These are phyloP conservation scores for Amphipyra tragopoginis DNA, from an alignment of 2,888 invertebrate genomes.

Conservation along the genomic window DNA sequence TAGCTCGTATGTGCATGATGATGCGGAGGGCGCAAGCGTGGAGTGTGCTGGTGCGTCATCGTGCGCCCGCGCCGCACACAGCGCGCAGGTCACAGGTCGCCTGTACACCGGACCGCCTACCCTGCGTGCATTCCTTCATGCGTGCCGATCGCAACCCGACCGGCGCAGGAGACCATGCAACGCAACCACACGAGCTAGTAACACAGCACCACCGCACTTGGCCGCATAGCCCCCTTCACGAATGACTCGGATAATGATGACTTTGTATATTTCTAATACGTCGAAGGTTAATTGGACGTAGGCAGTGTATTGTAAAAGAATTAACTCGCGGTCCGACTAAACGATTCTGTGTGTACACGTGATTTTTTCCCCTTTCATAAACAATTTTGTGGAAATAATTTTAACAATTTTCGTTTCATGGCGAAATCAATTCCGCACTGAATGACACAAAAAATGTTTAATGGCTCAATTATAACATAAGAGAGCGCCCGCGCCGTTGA, in stretches of 20 bases:
- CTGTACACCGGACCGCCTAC: constrained; percentile 79
- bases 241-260: constrained; percentile 82
- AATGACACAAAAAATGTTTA: constrained; percentile 40
- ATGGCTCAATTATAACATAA: constrained; percentile 52
- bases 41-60: constrained; percentile 72
- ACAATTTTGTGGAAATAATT: constrained; percentile 54
- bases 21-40: constrained; percentile 36
- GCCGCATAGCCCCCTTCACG: constrained; percentile 65
- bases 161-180: constrained; percentile 37
- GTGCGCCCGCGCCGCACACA: constrained; percentile 53
- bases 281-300: constrained; percentile 88
- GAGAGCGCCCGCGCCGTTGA: constrained; percentile 19
- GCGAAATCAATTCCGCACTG: constrained; percentile 56
- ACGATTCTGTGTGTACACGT: constrained; percentile 36
- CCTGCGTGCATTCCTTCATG: constrained; percentile 73
- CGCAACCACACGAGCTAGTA: not conserved
- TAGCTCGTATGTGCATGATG: constrained; percentile 35
- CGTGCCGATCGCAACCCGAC: constrained; percentile 54
- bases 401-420: constrained; percentile 52
- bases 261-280: constrained; percentile 83
- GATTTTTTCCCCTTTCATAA: constrained; percentile 61
- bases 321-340: constrained; percentile 73
- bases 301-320: constrained; percentile 84
- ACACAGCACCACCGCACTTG: constrained; percentile 43
- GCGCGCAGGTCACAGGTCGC: constrained; percentile 79